Percentiles rank a stretch among this genome's conserved stretches.
phyloP scores from a whole-genome alignment of 2,113 vertebrate genomes.

The Aspiorhynchus laticeps region DNA sequence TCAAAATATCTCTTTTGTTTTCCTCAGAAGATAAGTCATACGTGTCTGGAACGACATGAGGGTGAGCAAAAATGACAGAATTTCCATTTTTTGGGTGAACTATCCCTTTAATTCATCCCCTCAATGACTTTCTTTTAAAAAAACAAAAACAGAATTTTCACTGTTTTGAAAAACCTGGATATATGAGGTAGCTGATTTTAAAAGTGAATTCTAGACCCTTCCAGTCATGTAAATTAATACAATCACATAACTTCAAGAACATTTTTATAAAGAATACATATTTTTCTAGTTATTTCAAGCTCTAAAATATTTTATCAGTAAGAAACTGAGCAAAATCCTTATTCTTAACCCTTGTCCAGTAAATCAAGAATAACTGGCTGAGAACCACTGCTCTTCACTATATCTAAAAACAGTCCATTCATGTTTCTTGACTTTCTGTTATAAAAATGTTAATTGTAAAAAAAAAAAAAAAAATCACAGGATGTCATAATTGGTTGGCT shows the following conservation, averaged over 20 bases:
- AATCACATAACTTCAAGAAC: neutral
- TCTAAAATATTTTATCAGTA: neutral
- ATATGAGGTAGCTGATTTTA: neutral
- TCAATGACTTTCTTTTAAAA: neutral
- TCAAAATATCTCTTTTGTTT: no score
- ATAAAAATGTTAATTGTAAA: slow-evolving; percentile 15
- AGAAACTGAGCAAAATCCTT: neutral
- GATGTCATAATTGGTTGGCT: neutral
- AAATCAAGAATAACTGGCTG: neutral
- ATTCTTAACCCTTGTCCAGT: neutral
- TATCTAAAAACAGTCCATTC: neutral
- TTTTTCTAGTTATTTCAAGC: neutral
- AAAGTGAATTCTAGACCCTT: neutral
- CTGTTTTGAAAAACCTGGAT: neutral
- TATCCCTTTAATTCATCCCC: neutral
- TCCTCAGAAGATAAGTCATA: no score
- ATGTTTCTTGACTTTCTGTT: neutral
- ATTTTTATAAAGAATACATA: neutral
- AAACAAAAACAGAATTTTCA: neutral
- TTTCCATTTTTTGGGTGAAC: neutral
- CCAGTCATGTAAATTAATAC: neutral
- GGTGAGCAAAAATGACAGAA: no score
- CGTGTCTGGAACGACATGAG: no score
- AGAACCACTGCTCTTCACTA: neutral
- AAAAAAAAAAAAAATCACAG: neutral